Evolutionary conservation across 2,113 vertebrate genomes (phyloP).

Genomic region (Antigone vipio): DNA sequence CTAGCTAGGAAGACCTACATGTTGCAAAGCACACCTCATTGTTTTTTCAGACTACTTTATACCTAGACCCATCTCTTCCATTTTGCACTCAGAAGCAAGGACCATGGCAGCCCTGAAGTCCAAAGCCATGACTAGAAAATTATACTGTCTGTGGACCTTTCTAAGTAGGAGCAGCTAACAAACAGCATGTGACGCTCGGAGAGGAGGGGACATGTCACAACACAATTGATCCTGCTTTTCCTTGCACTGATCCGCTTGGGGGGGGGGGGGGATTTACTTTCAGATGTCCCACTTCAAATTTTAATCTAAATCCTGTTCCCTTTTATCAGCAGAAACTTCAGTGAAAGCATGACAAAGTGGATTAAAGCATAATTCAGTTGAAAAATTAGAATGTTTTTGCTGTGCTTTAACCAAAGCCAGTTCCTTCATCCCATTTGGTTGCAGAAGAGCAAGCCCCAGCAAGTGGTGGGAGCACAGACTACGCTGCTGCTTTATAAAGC

Average conservation of each 20-base stretch:
- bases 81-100: neutral
- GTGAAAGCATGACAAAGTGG: neutral
- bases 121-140: neutral
- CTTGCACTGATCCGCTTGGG: neutral
- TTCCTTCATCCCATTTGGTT: rapidly evolving
- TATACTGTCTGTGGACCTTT: neutral
- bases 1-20: neutral
- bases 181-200: neutral
- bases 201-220: neutral
- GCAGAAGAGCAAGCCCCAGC: rapidly evolving
- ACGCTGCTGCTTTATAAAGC: rapidly evolving
- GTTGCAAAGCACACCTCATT: neutral
- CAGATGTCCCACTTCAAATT: neutral
- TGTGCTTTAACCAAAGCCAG: rapidly evolving
- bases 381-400: neutral
- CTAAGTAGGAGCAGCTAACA: neutral
- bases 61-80: neutral
- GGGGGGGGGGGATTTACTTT: neutral
- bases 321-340: neutral
- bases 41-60: neutral
- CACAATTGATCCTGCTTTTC: neutral
- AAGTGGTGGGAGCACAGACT: rapidly evolving
- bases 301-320: neutral
- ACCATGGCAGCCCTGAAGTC: neutral
- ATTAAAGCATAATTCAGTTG: neutral